Evolutionary conservation across 1,140 invertebrate species (phyloP).

Genomic region (Rhagoletis pomonella): DNA sequence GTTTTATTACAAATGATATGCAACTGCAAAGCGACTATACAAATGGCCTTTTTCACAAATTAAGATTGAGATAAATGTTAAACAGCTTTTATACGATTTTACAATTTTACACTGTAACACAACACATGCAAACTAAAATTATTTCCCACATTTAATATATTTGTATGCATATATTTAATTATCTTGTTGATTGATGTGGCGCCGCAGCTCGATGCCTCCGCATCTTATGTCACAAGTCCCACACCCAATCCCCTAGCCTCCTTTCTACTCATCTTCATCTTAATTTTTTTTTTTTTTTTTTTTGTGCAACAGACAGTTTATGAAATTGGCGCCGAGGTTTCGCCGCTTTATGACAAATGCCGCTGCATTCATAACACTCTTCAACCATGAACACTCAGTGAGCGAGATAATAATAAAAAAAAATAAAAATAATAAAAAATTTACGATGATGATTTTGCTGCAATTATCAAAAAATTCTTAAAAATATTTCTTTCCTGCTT

Average conservation of each 20-base stretch:
- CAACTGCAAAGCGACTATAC: not conserved
- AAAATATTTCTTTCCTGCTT: not conserved
- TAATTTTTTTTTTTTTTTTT: not conserved
- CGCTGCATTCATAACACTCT: not conserved
- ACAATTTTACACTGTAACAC: not conserved
- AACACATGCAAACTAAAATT: not conserved
- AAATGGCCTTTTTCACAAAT: not conserved
- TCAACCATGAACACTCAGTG: not conserved
- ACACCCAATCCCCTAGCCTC: not conserved
- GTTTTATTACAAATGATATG: not conserved
- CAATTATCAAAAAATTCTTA: conserved; percentile 29
- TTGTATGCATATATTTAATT: conserved; percentile 50
- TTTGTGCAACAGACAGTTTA: conserved; percentile 9
- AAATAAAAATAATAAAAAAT: not conserved
- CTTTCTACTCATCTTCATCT: not conserved
- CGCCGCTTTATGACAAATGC: conserved; percentile 13
- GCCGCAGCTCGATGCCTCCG: conserved; percentile 38
- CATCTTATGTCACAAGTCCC: not conserved
- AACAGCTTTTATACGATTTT: not conserved
- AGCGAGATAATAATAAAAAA: conserved; percentile 1
- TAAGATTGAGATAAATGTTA: not conserved
- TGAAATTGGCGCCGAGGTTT: conserved; percentile 39
- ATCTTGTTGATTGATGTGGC: conserved; percentile 44
- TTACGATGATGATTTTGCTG: not conserved
- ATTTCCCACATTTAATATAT: conserved; percentile 43